Percentiles rank a stretch among this genome's conserved stretches.
Evolutionary conservation across 2,113 vertebrate genomes (phyloP).

Genomic region (Azemiops feae): DNA sequence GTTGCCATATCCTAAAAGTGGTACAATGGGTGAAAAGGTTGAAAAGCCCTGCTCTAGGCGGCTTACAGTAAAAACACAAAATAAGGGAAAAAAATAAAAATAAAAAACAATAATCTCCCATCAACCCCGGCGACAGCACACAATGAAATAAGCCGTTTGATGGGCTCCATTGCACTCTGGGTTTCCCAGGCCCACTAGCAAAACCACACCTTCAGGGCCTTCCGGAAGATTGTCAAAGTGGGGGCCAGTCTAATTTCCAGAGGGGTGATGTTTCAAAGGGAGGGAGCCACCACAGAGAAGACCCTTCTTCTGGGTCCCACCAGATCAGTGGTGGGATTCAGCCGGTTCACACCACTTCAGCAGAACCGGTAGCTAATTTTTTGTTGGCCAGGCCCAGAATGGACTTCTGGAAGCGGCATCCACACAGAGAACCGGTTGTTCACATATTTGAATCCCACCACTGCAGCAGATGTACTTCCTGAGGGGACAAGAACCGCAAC

Average conservation of each 20-base stretch:
- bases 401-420: no score
- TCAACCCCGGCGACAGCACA: neutral
- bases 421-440: no score
- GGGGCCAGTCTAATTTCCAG: neutral
- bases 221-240: neutral
- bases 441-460: no score
- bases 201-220: neutral
- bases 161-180: neutral
- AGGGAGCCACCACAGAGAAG: neutral
- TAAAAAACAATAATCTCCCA: neutral
- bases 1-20: no score
- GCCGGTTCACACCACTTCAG: no score
- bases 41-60: no score
- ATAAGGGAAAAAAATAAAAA: neutral
- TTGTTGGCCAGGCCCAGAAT: no score
- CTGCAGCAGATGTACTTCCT: no score
- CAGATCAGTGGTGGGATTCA: no score
- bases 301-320: neutral
- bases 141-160: neutral
- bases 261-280: neutral
- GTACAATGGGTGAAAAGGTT: no score
- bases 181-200: neutral
- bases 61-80: neutral
- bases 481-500: neutral
- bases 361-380: no score